Evolutionary conservation across 2,888 invertebrate species (phyloP).

Genomic region (Drosophila greeni): DNA sequence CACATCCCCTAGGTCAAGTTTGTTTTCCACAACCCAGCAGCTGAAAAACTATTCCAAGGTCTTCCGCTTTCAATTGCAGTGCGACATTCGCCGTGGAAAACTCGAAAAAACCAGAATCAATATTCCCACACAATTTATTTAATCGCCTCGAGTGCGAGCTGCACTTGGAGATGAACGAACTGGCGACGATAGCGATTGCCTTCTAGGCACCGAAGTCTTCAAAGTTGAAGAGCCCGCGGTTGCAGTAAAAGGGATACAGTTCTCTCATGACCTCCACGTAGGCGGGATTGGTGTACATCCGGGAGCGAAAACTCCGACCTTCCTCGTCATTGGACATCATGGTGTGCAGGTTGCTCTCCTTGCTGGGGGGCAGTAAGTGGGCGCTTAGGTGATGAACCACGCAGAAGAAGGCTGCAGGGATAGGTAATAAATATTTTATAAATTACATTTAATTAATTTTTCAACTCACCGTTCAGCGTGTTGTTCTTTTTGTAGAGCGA

Average conservation of each 20-base stretch:
- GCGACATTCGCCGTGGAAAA: constrained; percentile 9
- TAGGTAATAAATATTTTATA: background rate
- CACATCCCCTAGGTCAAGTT: background rate
- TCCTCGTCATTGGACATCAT: constrained; percentile 39
- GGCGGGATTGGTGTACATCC: constrained; percentile 54
- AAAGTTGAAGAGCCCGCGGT: constrained; percentile 64
- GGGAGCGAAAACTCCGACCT: constrained; percentile 46
- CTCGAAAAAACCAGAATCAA: constrained; percentile 52
- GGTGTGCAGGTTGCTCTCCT: constrained; percentile 45
- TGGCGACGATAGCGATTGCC: background rate
- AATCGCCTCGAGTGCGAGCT: constrained; percentile 7
- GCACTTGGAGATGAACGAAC: constrained; percentile 6
- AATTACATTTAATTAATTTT: background rate
- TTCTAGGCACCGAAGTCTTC: constrained; percentile 30
- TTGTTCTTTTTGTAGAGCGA: constrained; percentile 48
- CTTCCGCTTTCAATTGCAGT: constrained; percentile 18
- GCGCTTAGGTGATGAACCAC: constrained; percentile 38
- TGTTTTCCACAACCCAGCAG: background rate
- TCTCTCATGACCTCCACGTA: constrained; percentile 64
- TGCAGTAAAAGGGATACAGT: constrained; percentile 68
- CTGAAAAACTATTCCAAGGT: constrained; percentile 8
- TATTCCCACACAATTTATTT: constrained; percentile 42
- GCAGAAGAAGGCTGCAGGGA: constrained; percentile 40
- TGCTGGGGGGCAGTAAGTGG: constrained; percentile 41
- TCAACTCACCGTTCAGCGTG: constrained; percentile 39